These are phyloP conservation scores for Gobionotothen gibberifrons DNA, from an alignment of 2,797 vertebrate species.

Conservation along the genomic window DNA sequence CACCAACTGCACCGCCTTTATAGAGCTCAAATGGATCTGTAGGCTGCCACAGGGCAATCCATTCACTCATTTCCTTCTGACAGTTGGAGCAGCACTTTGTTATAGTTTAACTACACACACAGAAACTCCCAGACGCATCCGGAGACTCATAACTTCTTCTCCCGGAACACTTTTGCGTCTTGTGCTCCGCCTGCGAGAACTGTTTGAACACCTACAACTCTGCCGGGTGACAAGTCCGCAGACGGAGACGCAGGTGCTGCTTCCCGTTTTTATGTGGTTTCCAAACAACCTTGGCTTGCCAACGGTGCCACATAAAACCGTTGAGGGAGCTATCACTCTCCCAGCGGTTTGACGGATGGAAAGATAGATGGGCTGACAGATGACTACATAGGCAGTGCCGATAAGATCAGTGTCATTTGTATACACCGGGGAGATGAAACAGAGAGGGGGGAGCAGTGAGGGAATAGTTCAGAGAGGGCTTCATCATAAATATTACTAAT, in stretches of 20 bases:
- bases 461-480: slow-evolving; percentile 49
- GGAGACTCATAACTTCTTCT: slow-evolving; percentile 49
- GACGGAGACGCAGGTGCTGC: slow-evolving; percentile 68
- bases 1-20: slow-evolving; percentile 21
- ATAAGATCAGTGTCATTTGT: slow-evolving; percentile 83
- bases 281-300: slow-evolving; percentile 75
- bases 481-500: slow-evolving; percentile 85
- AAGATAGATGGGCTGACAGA: slow-evolving; percentile 77
- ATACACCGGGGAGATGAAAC: slow-evolving; percentile 75
- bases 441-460: slow-evolving; percentile 47
- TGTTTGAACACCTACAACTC: slow-evolving; percentile 57
- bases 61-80: slow-evolving; percentile 47
- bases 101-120: slow-evolving; percentile 32
- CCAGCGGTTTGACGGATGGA: slow-evolving; percentile 76
- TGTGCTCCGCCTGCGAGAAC: slow-evolving; percentile 26
- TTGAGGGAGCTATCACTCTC: slow-evolving; percentile 67
- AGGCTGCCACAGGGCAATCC: slow-evolving; percentile 52
- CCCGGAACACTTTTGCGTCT: slow-evolving; percentile 36
- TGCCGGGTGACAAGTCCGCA: slow-evolving; percentile 51
- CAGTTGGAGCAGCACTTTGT: slow-evolving; percentile 40
- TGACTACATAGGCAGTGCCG: slow-evolving; percentile 76
- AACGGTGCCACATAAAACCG: slow-evolving; percentile 68
- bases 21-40: slow-evolving; percentile 21
- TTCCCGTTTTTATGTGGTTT: slow-evolving; percentile 73
- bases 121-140: slow-evolving; percentile 28